Evolutionary conservation across 1,140 invertebrate species (phyloP).

Genomic region (Cotesia vestalis): DNA sequence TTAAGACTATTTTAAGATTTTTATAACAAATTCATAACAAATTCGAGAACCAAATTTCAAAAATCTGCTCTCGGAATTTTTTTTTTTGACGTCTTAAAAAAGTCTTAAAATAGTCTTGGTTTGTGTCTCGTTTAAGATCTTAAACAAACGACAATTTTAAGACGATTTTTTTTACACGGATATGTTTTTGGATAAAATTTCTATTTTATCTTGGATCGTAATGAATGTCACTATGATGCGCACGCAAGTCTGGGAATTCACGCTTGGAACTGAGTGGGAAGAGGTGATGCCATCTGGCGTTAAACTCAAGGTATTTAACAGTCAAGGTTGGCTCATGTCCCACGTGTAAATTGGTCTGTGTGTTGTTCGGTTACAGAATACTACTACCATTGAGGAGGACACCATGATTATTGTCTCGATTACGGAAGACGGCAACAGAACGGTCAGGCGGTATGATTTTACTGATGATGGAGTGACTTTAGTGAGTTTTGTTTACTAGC

Average conservation of each 20-base stretch:
- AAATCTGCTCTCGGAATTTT: too few species aligned
- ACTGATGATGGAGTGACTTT: constrained; percentile 67
- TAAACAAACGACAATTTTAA: too few species aligned
- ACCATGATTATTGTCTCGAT: constrained; percentile 66
- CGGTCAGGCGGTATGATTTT: constrained; percentile 68
- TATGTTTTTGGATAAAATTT: too few species aligned
- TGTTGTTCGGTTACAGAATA: constrained; percentile 60
- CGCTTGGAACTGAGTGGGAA: constrained; percentile 54
- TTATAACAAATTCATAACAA: too few species aligned
- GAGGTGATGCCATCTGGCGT: constrained; percentile 58
- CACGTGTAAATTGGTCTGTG: too few species aligned
- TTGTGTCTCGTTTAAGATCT: too few species aligned
- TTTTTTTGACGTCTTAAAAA: too few species aligned
- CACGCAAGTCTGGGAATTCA: constrained; percentile 52
- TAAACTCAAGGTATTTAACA: constrained; percentile 51
- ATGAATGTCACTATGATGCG: constrained; percentile 65
- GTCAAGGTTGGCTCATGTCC: background rate
- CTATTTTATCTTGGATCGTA: too few species aligned
- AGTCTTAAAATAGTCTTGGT: too few species aligned
- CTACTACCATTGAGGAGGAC: constrained; percentile 65
- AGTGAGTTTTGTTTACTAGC: constrained; percentile 56
- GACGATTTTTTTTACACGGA: too few species aligned
- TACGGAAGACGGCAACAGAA: constrained; percentile 64
- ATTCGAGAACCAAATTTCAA: too few species aligned
- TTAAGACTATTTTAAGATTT: too few species aligned